Evolutionary conservation across 2,113 vertebrate species (phyloP), one percentile per base, ranked within the genome.

Genomic region (Cavia aperea): DNA sequence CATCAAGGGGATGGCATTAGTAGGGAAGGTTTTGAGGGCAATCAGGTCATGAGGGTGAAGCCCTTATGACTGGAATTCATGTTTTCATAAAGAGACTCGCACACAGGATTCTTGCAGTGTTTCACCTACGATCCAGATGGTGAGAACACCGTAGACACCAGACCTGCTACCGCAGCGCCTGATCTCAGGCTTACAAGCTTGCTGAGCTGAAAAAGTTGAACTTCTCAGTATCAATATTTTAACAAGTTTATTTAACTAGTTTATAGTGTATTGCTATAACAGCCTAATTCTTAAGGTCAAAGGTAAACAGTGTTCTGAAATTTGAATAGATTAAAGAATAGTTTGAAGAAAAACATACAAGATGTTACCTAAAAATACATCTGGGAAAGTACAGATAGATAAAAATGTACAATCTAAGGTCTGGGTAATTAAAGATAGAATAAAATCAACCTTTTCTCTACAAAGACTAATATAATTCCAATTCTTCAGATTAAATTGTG

Each of bases 391-490:
- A 24, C 24, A 68, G 24, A 36, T 36, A 43, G 54, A 36, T 81
- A 81, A 87, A 81, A 84, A 21, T 33, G 1, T 79, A 58, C 31
- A 66, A n/a, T 10, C 4, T 19, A 82, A 5, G 21, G 83, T 7
- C 11, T 33, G 9, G 60, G 36, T 1, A 75, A 62, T 58, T 65
- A 70, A 81, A 93, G 15, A 92, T 36, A 72, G 0, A 88, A 62
- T 43, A 68, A 75, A 92, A 86, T 73, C 6, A 33, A 68, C 21
- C 29, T 75, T 93, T 65, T 88, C 29, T 81, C 19, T 88, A 43
- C 46, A 94, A 87, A 94, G 31, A 51, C 2, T 83, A 92, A 89
- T 65, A 58, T 60, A 75, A 81, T 68, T 83, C 86, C 79, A 63
- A 70, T 75, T 92, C 10, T 66, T 73, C 62, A 78, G 11, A 85